Base-by-base conservation (phyloP, 2,888 invertebrate genomes). In the Aphidoletes aphidimyza region DNA sequence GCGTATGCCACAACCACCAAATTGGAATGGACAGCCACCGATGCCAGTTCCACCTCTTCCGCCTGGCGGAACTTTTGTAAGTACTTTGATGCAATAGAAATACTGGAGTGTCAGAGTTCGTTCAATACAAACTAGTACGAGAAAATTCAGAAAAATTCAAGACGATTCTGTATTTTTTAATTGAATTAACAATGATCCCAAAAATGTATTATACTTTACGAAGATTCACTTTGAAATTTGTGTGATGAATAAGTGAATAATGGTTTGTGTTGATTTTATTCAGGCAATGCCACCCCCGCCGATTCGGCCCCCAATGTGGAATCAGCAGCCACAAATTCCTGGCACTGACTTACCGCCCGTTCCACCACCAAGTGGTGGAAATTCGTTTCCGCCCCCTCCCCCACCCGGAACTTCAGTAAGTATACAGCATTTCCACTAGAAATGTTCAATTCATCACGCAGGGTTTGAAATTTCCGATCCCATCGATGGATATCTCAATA, bases 1-100 rank as follows among this genome's bases (percentile, higher is more conserved):
- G 86, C 81, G 37, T 8, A 81, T 81, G 83, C 90, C 90, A 84
- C 91, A 90, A 87, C 90, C 91, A 14, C 89, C 90, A 37, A 91
- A 89, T 45, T 22, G 22, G 37, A 54, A 59, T 26, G 92, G 92
- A 92, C 92, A 92, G 91, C 90, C 90, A 83, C 91, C 90, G 14
- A 91, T 91, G n/a, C 91, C 91, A 78, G 49, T 84, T 1, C 86
- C 86, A n/a, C 45, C 84, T 19, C 78, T 78, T 54, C 83, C 83
- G 26, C 26, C 30, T 26, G 17, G n/a, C 6, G 83, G 42, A 42
- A 19, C 81, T 5, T 39, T 30, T 83, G 30, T 30, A 26, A 83
- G 22, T 26, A 30, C 19, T 37, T 81, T 37, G 1, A 17, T 37
- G n/a, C 8, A 45, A 14, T 45, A 45, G n/a, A 45, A 45, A 45